phyloP scores from a whole-genome alignment of 2,888 invertebrate genomes.

The Phorcus lineatus region DNA sequence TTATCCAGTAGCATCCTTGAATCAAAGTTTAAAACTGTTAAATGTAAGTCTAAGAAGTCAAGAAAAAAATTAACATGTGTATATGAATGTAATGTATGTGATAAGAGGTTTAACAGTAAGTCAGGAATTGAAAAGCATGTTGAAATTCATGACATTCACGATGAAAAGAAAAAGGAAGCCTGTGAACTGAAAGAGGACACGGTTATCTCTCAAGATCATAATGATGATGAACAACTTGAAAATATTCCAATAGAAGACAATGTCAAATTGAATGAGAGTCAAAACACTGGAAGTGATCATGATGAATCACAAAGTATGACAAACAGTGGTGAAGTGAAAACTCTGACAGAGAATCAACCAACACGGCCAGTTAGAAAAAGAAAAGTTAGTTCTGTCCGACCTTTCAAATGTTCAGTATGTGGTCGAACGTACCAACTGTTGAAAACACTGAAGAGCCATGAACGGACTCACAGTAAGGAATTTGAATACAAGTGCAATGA shows the following conservation, averaged over 20 bases:
- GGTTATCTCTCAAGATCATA: too few relatives aligned
- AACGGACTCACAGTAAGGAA: constrained; percentile 1
- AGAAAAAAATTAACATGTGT: not conserved
- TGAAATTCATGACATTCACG: not conserved
- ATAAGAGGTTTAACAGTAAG: not conserved
- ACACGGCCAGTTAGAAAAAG: not conserved
- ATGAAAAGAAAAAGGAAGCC: not conserved
- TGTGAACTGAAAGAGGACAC: too few relatives aligned
- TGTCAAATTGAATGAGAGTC: too few relatives aligned
- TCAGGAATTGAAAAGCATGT: not conserved
- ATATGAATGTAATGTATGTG: not conserved
- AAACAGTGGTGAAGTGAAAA: too few relatives aligned
- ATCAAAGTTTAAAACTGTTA: too few relatives aligned
- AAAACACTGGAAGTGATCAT: too few relatives aligned
- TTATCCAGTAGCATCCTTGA: too few relatives aligned
- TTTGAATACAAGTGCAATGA: not conserved
- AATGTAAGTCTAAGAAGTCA: too few relatives aligned
- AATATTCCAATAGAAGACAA: too few relatives aligned
- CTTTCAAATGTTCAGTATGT: constrained; percentile 2
- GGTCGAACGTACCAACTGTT: not conserved
- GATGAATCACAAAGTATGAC: too few relatives aligned
- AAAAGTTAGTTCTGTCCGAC: not conserved
- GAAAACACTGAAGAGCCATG: constrained; percentile 15
- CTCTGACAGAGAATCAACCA: too few relatives aligned
- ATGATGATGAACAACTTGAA: too few relatives aligned